Conservation (phyloP, 2,113 vertebrate species). For the Castor canadensis region DNA sequence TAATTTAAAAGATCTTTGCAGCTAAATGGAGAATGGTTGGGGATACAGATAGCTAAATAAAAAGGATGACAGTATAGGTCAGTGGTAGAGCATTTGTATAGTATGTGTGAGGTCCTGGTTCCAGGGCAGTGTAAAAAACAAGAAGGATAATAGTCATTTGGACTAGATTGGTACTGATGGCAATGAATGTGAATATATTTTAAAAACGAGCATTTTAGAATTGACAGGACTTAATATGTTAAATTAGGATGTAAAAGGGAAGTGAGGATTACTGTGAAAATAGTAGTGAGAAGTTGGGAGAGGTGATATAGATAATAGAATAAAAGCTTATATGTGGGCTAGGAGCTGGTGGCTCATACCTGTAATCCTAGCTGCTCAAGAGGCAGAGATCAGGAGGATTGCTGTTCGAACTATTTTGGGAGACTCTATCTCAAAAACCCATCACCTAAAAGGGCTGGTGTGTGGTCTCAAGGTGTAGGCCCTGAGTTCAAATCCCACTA, state of each 20-base stretch:
- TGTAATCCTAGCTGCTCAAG: too few species aligned
- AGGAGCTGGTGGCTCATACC: too few species aligned
- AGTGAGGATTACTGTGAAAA: not conserved
- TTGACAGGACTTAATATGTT: not conserved
- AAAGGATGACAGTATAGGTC: not conserved
- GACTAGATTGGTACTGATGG: not conserved
- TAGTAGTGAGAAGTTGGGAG: not conserved
- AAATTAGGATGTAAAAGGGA: not conserved
- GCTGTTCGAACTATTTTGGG: too few species aligned
- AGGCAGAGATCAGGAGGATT: too few species aligned
- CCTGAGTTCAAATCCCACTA: too few species aligned
- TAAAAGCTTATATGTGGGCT: constrained; percentile 12
- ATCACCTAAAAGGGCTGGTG: too few species aligned
- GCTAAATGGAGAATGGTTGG: not conserved
- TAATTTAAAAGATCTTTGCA: constrained; percentile 33
- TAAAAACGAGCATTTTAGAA: not conserved
- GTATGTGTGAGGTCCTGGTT: not conserved
- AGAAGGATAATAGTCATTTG: not conserved
- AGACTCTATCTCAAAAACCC: too few species aligned
- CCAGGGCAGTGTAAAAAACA: not conserved
- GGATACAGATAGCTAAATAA: not conserved
- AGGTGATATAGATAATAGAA: not conserved
- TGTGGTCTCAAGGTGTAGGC: too few species aligned
- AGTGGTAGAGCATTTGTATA: not conserved
- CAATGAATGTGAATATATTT: not conserved